phyloP scores from a whole-genome alignment of 2,797 vertebrate species.

The Smutsia gigantea region DNA sequence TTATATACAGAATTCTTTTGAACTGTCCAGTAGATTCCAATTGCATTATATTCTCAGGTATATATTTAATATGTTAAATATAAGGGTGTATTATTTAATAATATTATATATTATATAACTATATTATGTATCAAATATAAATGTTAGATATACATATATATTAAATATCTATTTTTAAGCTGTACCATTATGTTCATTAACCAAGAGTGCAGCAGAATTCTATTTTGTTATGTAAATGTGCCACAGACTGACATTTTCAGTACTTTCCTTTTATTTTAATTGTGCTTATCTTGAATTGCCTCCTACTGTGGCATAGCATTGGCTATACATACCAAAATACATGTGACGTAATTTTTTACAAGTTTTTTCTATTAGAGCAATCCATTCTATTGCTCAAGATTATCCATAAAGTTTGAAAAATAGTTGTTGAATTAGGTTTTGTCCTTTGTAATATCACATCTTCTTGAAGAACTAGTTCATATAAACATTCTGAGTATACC shows the following conservation, averaged over 20 bases:
- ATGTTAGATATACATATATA: neutral
- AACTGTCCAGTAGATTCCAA: neutral
- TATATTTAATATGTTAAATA: neutral
- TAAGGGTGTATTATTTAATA: neutral
- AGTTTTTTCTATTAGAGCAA: neutral
- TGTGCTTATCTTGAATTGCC: neutral
- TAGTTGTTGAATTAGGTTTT: slow-evolving; percentile 12
- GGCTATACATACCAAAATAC: neutral
- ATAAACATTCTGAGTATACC: neutral
- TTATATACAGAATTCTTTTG: neutral
- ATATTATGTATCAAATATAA: neutral
- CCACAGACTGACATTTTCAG: neutral
- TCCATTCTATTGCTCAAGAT: neutral
- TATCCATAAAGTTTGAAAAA: neutral
- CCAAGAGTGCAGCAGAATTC: neutral
- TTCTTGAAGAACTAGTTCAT: slow-evolving; percentile 6
- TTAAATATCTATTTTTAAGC: slow-evolving; percentile 33
- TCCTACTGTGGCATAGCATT: neutral
- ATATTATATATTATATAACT: neutral
- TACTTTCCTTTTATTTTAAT: neutral
- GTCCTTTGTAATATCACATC: neutral
- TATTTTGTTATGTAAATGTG: neutral
- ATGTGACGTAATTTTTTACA: neutral
- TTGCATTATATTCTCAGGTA: neutral
- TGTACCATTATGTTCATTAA: neutral